These are phyloP conservation scores for Watersipora subatra DNA, from an alignment of 1,140 invertebrate genomes.

Conservation along the genomic window DNA sequence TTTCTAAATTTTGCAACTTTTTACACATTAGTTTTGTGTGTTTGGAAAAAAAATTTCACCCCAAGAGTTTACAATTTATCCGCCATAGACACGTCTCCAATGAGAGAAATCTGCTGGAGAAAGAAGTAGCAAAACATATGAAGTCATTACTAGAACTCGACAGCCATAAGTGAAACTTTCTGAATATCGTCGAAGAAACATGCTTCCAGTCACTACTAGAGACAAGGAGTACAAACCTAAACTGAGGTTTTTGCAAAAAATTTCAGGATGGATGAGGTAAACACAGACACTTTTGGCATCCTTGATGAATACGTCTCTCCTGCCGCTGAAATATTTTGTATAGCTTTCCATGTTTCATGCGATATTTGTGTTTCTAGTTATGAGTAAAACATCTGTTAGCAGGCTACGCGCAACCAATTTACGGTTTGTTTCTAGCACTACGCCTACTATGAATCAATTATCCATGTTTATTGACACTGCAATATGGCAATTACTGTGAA, in stretches of 20 bases:
- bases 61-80: too few species aligned
- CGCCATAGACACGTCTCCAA: too few species aligned
- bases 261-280: slow-evolving; percentile 40
- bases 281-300: not conserved
- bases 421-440: not conserved
- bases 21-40: too few species aligned
- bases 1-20: too few species aligned
- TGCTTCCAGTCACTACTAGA: slow-evolving; percentile 39
- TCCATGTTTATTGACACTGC: too few species aligned
- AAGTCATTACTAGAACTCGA: too few species aligned
- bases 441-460: not conserved
- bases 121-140: too few species aligned
- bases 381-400: not conserved
- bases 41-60: too few species aligned
- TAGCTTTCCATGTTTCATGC: not conserved
- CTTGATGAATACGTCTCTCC: not conserved
- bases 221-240: slow-evolving; percentile 34
- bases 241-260: slow-evolving; percentile 34
- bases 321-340: not conserved
- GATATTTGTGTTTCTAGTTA: not conserved
- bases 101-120: too few species aligned
- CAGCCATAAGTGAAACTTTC: too few species aligned
- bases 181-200: too few species aligned
- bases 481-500: too few species aligned
- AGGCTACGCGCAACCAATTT: not conserved